Evolutionary conservation across 64 coral and sea anemone species (phyloP), one percentile per base, ranked within the genome.

Genomic region (Stylophora pistillata): DNA sequence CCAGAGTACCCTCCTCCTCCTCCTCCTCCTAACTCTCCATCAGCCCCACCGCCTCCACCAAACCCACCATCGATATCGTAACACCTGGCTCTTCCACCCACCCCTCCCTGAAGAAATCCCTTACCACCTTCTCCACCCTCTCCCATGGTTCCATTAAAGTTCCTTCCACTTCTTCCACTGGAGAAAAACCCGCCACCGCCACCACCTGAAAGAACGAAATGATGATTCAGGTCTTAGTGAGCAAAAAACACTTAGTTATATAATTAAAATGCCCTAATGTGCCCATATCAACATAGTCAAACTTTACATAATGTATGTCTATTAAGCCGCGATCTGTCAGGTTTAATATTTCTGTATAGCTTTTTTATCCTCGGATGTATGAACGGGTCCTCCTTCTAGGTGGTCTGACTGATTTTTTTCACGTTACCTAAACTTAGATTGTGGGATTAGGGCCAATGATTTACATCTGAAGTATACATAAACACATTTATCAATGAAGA

Each of bases 1-100:
- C 86, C 86, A 23, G 86, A 88, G 37, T 88, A 88, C 25, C 86
- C 86, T n/a, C 86, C 86, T 6, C 86, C 86, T 2, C 55, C 86
- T 47, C 54, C 72, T 15, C 86, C 86, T 20, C 86, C 72, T 47
- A n/a, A 15, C 41, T 37, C 86, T 73, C 4, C 86, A 73, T 27
- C 86, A 2, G 2, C 37, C 37, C 37, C 37, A 2, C 6, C 37
- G 2, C 2, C 86, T 13, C 73, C 86, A 2, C 86, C 86, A 76
- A 88, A 88, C 0, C 86, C 86, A 27, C 86, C 86, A 31, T 31
- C 28, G 17, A 34, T 54, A 26, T 27, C 20, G 72, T 88, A 30
- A 11, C 0, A 2, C 2, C 0, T 15, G 10, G 86, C 23, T 76
- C 86, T 74, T 56, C 86, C 86, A 56, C 86, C 86, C 56, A 28